A percentile compares a stretch with the other conserved stretches of the same genome.
Evolutionary conservation across 64 coral and sea anemone genomes (phyloP).

Genomic region (Anthopleura sola): DNA sequence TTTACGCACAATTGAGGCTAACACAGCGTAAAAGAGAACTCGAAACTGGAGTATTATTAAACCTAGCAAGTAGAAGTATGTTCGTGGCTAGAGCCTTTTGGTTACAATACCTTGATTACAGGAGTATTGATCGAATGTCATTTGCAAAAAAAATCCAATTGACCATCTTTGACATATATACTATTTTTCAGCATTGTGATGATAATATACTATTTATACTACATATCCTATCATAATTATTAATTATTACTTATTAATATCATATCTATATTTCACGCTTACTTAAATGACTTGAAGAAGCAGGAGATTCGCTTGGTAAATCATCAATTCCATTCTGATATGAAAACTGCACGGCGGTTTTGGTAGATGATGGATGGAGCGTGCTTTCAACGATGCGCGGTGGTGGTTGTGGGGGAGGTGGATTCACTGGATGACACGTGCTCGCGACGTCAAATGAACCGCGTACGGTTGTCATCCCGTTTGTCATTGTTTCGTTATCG

Average conservation of each 20-base stretch:
- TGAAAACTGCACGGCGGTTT: not conserved
- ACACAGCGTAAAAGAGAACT: too few relatives aligned
- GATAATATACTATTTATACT: not conserved
- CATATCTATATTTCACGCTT: not conserved
- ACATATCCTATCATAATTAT: not conserved
- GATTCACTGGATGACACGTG: not conserved
- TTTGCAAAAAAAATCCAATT: too few relatives aligned
- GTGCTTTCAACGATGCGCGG: not conserved
- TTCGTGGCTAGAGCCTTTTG: too few relatives aligned
- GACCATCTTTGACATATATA: too few relatives aligned
- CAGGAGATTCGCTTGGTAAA: not conserved
- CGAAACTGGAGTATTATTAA: too few relatives aligned
- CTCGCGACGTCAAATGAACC: conserved; percentile 14
- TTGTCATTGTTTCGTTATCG: conserved; percentile 7
- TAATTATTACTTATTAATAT: not conserved
- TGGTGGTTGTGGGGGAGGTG: not conserved
- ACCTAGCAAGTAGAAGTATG: too few relatives aligned
- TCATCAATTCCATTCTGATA: conserved; percentile 20
- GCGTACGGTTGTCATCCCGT: conserved; percentile 19
- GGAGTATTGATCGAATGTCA: too few relatives aligned
- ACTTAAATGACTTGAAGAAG: not conserved
- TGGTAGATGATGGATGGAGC: not conserved
- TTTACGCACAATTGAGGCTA: too few relatives aligned
- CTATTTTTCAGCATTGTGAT: too few relatives aligned
- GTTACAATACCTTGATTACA: too few relatives aligned